Conservation (phyloP, 2,888 invertebrate genomes). For the Pyralis farinalis region DNA sequence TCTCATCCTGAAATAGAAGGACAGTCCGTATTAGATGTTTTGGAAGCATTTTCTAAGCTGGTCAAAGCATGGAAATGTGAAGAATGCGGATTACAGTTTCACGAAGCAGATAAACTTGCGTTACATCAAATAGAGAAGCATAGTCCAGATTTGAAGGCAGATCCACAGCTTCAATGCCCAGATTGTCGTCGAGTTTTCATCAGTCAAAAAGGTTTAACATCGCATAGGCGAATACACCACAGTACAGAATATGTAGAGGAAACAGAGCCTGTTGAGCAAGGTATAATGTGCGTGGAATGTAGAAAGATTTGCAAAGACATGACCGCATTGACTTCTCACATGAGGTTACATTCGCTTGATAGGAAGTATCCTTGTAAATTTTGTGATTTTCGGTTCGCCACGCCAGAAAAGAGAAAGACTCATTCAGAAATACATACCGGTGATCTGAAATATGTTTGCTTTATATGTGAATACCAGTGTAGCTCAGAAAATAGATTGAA, state of each 20-base stretch:
- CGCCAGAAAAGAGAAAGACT: conserved; percentile 57
- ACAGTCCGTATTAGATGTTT: conserved; percentile 58
- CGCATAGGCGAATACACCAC: conserved; percentile 63
- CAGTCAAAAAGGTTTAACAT: conserved; percentile 60
- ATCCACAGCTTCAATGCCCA: conserved; percentile 58
- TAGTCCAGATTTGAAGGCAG: conserved; percentile 51
- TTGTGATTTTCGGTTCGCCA: conserved; percentile 69
- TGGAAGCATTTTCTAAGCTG: conserved; percentile 64
- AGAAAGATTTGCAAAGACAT: conserved; percentile 66
- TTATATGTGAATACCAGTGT: conserved; percentile 71
- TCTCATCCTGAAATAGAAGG: conserved; percentile 62
- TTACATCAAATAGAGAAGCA: conserved; percentile 63
- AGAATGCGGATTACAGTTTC: conserved; percentile 65
- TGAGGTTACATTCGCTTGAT: conserved; percentile 63
- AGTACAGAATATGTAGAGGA: conserved; percentile 44
- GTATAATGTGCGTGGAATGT: conserved; percentile 67
- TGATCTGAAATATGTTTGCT: conserved; percentile 72
- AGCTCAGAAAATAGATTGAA: conserved; percentile 64
- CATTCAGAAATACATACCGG: conserved; percentile 69
- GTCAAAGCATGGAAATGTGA: conserved; percentile 74
- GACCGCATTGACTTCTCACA: conserved; percentile 58
- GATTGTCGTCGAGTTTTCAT: conserved; percentile 67
- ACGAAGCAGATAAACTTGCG: conserved; percentile 66
- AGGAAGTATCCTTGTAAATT: conserved; percentile 68
- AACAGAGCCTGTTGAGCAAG: conserved; percentile 40